Conservation (phyloP, 2,797 vertebrate species). For the Hemibagrus guttatus region DNA sequence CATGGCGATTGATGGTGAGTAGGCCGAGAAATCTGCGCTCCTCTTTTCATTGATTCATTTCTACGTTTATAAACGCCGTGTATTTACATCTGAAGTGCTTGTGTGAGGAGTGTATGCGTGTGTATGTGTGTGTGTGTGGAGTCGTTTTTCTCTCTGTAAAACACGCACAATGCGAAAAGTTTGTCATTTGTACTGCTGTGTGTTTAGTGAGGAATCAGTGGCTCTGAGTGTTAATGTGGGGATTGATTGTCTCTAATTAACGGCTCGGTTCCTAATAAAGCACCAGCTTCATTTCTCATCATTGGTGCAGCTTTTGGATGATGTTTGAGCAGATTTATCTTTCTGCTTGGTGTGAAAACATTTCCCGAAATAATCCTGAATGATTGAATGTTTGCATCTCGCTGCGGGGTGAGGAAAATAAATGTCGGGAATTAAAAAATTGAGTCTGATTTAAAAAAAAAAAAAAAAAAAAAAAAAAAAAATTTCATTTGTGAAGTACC, state of each 20-base stretch:
- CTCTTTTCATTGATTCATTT: not conserved
- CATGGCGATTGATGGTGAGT: constrained; percentile 98
- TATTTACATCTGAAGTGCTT: not conserved
- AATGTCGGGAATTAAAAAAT: not conserved
- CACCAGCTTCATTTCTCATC: not conserved
- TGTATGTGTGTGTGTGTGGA: not conserved
- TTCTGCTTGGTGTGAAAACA: not conserved
- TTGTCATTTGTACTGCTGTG: not conserved
- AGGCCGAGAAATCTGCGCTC: constrained; percentile 66
- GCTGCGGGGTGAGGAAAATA: not conserved
- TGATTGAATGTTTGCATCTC: not conserved
- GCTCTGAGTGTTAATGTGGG: not conserved
- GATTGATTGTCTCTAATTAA: not conserved
- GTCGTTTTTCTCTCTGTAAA: not conserved
- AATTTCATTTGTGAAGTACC: not conserved
- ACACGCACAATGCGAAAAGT: not conserved
- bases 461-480: too few species aligned
- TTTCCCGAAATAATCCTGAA: not conserved
- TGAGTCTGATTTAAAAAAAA: not conserved
- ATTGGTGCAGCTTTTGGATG: not conserved
- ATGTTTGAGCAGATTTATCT: not conserved
- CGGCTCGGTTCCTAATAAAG: not conserved
- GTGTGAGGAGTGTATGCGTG: not conserved
- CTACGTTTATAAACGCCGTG: not conserved
- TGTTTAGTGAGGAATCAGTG: not conserved